Evolutionary conservation across 2,888 invertebrate species (phyloP).

Genomic region (Nysson spinosus): DNA sequence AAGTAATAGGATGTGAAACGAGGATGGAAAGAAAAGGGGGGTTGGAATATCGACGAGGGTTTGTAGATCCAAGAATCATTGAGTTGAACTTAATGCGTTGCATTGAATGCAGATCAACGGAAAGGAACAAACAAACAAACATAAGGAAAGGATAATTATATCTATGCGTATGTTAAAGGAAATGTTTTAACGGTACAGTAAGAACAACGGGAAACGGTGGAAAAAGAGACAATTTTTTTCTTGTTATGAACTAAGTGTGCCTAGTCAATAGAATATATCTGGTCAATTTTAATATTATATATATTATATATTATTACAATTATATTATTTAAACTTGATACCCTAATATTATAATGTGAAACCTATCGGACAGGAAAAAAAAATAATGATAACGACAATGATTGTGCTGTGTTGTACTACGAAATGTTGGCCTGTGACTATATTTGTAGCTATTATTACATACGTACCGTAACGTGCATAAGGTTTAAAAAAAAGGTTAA

Average conservation of each 20-base stretch:
- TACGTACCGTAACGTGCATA: slow-evolving; percentile 56
- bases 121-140: not conserved
- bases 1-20: not conserved
- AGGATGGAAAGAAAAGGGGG: not conserved
- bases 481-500: slow-evolving; percentile 18
- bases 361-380: slow-evolving; percentile 63
- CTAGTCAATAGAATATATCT: slow-evolving; percentile 83
- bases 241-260: slow-evolving; percentile 83
- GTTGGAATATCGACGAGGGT: not conserved
- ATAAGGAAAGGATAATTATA: slow-evolving; percentile 10
- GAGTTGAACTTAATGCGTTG: not conserved
- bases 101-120: not conserved
- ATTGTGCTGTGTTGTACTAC: slow-evolving; percentile 77
- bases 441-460: slow-evolving; percentile 73
- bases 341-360: slow-evolving; percentile 68
- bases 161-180: not conserved
- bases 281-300: slow-evolving; percentile 80
- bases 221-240: slow-evolving; percentile 78
- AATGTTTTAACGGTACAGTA: too few species aligned
- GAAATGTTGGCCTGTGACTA: slow-evolving; percentile 78
- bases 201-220: slow-evolving; percentile 26
- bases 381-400: slow-evolving; percentile 76
- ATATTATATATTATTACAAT: slow-evolving; percentile 72
- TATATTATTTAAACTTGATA: slow-evolving; percentile 72
- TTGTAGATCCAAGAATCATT: slow-evolving; percentile 1